phyloP scores from a whole-genome alignment of 2,888 invertebrate genomes.

The Pardosa pseudoannulata region DNA sequence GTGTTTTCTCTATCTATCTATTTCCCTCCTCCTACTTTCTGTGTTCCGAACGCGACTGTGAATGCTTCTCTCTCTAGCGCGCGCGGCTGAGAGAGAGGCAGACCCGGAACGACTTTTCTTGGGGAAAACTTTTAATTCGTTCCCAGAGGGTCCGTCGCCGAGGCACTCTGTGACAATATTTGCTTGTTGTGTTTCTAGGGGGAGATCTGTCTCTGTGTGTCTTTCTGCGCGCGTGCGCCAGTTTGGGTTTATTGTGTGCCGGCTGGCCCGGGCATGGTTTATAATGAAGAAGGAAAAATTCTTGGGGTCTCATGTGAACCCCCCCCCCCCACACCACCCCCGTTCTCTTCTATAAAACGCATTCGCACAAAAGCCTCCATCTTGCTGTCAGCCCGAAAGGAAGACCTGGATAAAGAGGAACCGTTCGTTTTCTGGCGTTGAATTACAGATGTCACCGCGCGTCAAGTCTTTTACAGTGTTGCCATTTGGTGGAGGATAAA shows the following conservation, averaged over 20 bases:
- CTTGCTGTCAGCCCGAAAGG: not conserved
- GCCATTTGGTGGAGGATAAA: too few species aligned
- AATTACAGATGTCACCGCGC: not conserved
- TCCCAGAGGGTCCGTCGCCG: conserved; percentile 16
- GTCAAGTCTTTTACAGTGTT: too few species aligned
- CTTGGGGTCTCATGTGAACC: too few species aligned
- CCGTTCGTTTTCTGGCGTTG: not conserved
- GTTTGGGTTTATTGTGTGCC: too few species aligned
- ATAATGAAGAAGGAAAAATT: not conserved
- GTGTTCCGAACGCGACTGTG: not conserved
- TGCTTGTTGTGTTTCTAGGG: conserved; percentile 13
- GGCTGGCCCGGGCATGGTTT: not conserved
- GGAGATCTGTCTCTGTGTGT: not conserved
- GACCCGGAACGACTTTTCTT: conserved; percentile 22
- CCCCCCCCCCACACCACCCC: too few species aligned
- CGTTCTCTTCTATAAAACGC: too few species aligned
- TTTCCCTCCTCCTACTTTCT: too few species aligned
- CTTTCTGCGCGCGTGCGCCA: not conserved
- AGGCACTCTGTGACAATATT: conserved; percentile 8
- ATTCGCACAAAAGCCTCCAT: not conserved
- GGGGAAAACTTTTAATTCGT: conserved; percentile 45
- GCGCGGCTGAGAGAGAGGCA: too few species aligned
- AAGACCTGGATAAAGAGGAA: not conserved
- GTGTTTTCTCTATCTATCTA: too few species aligned
- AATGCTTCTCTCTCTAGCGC: too few species aligned